These are phyloP conservation scores for Tretioscincus oriximinensis DNA, from an alignment of 2,113 vertebrate genomes.

Conservation along the genomic window DNA sequence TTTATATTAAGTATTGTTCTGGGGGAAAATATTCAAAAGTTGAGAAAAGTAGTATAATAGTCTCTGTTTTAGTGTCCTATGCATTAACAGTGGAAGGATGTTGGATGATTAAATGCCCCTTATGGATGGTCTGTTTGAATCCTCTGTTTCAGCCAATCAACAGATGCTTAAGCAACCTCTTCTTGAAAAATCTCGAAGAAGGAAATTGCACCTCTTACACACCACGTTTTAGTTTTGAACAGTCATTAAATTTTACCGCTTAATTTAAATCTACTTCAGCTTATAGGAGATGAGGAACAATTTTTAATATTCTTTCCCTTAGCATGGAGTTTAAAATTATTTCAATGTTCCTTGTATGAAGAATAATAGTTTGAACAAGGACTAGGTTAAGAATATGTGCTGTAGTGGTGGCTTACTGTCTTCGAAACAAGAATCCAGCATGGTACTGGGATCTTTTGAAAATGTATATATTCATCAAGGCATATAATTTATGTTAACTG, in stretches of 20 bases:
- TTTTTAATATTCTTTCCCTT: not conserved
- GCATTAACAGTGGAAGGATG: not conserved
- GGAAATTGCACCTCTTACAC: not conserved
- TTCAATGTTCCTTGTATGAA: not conserved
- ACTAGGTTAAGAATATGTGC: too few relatives aligned
- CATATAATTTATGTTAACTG: too few relatives aligned
- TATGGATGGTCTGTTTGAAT: not conserved
- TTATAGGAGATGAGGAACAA: not conserved
- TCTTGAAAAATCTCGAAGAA: conserved; percentile 3
- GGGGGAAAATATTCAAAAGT: not conserved
- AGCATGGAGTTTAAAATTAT: not conserved
- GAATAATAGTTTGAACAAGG: too few relatives aligned
- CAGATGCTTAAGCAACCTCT: not conserved
- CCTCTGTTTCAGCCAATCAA: not conserved
- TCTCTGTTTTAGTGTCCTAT: not conserved
- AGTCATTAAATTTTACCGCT: not conserved
- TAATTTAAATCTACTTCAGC: not conserved
- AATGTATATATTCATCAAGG: too few relatives aligned
- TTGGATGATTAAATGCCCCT: not conserved
- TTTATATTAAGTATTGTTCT: not conserved
- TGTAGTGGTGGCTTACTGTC: too few relatives aligned
- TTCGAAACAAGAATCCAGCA: too few relatives aligned
- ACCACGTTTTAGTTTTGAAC: not conserved
- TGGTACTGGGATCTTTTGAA: not conserved
- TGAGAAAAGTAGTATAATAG: not conserved